Evolutionary conservation across 2,113 vertebrate species (phyloP), one percentile per base, ranked within the genome.

Genomic region (Cyprinodon tularosa): DNA sequence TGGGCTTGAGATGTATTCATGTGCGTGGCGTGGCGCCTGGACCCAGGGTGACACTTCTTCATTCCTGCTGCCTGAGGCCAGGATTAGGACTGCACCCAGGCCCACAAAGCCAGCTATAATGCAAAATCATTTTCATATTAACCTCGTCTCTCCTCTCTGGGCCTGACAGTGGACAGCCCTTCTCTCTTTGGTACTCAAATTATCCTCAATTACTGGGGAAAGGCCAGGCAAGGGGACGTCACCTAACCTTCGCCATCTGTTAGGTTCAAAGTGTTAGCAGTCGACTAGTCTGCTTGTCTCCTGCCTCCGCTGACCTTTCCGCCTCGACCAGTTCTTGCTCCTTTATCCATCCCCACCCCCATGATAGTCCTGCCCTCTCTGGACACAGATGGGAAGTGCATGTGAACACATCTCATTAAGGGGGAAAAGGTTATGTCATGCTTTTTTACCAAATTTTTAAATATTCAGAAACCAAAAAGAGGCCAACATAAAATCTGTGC

Each of bases 231-330:
- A 95, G 95, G 95, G 96, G 96, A 96, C 96, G 95, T 97, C 96
- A 97, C 95, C 97, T 97, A 96, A 97, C 96, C 95, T 96, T 97
- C 95, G 95, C 97, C 96, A 97, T 96, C 96, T 97, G 97, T 96
- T 96, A 95, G 96, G 93, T 96, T 98, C 96, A 95, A 95, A 96
- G 95, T 89, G 81, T 85, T 91, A 89, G 94, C 92, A 92, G 91
- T 90, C 90, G 91, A 90, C 89, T 87, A 71, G 91, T 84, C 94
- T 90, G 96, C 93, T 96, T 94, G 94, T 95, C 95, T 94, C 88
- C 87, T 92, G 90, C 93, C 93, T 94, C 96, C 90, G 89, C 94
- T 95, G 95, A 96, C 96, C 95, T 92, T 91, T 93, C 94, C 87
- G 94, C 94, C 94, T 93, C 83, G 85, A 90, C 93, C 94, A 92